Percentiles rank a stretch among this genome's conserved stretches.
phyloP scores from a whole-genome alignment of 2,113 vertebrate species.

The Corythaeola cristata region DNA sequence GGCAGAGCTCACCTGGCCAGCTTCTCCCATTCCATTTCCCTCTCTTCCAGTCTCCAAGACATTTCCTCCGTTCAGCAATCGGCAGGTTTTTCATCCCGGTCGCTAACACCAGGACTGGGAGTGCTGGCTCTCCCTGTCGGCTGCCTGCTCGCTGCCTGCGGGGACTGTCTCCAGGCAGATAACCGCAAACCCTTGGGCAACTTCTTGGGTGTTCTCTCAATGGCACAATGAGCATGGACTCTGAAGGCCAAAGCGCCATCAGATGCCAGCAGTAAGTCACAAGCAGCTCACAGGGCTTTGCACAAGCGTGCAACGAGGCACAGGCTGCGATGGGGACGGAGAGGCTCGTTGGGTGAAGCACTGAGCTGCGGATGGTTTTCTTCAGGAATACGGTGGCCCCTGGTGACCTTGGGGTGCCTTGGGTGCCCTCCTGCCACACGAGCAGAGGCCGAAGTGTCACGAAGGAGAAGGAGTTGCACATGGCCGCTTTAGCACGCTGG shows the following conservation, averaged over 20 bases:
- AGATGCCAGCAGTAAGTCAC: not conserved
- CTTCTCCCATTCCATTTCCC: not conserved
- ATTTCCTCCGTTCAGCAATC: not conserved
- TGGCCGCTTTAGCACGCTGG: not conserved
- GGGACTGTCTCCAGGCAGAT: not conserved
- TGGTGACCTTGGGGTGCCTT: not conserved
- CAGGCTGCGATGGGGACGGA: not conserved
- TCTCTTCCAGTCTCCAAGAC: not conserved
- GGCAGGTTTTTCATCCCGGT: not conserved
- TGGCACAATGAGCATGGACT: not conserved
- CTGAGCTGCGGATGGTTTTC: not conserved
- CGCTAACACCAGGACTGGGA: accelerated
- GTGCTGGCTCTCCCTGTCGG: not conserved
- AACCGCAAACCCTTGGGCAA: not conserved
- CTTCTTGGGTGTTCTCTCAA: not conserved
- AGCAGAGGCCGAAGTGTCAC: not conserved
- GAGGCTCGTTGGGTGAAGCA: accelerated
- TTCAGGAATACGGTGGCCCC: not conserved
- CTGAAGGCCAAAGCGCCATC: not conserved
- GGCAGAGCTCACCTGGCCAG: not conserved
- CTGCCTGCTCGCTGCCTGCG: not conserved
- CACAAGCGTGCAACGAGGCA: not conserved
- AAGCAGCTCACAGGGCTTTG: accelerated
- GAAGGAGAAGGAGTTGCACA: not conserved
- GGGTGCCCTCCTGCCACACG: not conserved